Conservation (phyloP, 2,797 vertebrate species). For the Hippocampus kuda region DNA sequence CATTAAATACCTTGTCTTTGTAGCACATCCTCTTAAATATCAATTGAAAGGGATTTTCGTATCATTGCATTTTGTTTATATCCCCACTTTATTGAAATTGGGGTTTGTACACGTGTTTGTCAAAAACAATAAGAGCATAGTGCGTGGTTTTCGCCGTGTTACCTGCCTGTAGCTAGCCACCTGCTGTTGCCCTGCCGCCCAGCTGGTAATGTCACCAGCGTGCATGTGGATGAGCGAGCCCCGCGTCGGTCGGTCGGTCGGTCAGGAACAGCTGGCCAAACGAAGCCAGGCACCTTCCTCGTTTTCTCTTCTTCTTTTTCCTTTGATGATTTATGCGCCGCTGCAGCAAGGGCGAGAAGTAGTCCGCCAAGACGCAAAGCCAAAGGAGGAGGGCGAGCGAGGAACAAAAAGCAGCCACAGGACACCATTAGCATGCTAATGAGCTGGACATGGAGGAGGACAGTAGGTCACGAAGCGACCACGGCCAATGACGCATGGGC, state of each 20-base stretch:
- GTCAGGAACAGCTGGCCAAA: conserved; percentile 49
- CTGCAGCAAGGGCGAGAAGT: conserved; percentile 23
- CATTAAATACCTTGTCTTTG: too few relatives aligned
- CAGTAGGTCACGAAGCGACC: conserved; percentile 46
- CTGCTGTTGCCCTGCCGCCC: conserved; percentile 53
- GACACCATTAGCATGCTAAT: conserved; percentile 52
- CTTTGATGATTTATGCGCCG: conserved; percentile 32
- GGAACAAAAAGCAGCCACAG: conserved; percentile 22
- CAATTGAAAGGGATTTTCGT: conserved; percentile 5
- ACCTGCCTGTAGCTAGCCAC: conserved; percentile 39
- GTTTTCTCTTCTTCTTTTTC: conserved; percentile 25
- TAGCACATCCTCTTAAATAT: too few relatives aligned
- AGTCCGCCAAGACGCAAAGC: conserved; percentile 22
- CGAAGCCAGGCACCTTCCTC: conserved; percentile 38
- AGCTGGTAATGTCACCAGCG: conserved; percentile 51
- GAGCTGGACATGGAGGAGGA: conserved; percentile 42
- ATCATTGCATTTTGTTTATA: not conserved
- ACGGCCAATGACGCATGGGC: conserved; percentile 30
- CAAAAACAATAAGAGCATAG: conserved; percentile 28
- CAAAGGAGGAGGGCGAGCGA: conserved; percentile 15
- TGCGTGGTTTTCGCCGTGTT: conserved; percentile 23
- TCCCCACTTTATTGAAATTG: too few relatives aligned
- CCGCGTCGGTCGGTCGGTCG: conserved; percentile 19
- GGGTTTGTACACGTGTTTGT: not conserved
- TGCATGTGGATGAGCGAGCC: conserved; percentile 42